Evolutionary conservation across 2,113 vertebrate species (phyloP).

Genomic region (Sebastes fasciatus): DNA sequence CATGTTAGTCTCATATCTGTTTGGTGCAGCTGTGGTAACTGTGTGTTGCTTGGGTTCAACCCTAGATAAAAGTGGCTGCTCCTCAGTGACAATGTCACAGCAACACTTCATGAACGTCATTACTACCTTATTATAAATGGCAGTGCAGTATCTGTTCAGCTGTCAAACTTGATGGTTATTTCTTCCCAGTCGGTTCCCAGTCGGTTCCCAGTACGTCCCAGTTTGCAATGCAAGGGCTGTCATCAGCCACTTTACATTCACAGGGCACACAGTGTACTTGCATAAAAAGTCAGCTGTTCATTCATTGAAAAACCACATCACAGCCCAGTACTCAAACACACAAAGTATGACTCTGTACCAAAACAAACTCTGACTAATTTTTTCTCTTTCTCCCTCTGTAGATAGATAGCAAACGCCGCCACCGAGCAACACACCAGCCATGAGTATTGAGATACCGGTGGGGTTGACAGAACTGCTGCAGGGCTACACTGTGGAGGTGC

Average conservation of each 20-base stretch:
- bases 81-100: constrained; percentile 53
- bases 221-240: constrained; percentile 24
- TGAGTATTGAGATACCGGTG: constrained; percentile 97
- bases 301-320: background rate
- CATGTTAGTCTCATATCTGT: constrained; percentile 46
- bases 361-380: constrained; percentile 18
- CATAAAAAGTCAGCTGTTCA: constrained; percentile 24
- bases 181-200: background rate
- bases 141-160: constrained; percentile 2
- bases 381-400: constrained; percentile 32
- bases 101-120: constrained; percentile 18
- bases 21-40: constrained; percentile 50
- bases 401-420: constrained; percentile 55
- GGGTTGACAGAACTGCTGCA: constrained; percentile 97
- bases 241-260: constrained; percentile 23
- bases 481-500: constrained; percentile 97
- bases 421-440: constrained; percentile 76
- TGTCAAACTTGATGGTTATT: constrained; percentile 18
- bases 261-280: background rate
- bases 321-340: constrained; percentile 33
- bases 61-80: constrained; percentile 57
- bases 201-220: background rate
- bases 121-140: background rate
- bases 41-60: constrained; percentile 41
- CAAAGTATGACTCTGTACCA: constrained; percentile 39